phyloP scores from a whole-genome alignment of 1,140 invertebrate species.

The Polypedilum pembai region DNA sequence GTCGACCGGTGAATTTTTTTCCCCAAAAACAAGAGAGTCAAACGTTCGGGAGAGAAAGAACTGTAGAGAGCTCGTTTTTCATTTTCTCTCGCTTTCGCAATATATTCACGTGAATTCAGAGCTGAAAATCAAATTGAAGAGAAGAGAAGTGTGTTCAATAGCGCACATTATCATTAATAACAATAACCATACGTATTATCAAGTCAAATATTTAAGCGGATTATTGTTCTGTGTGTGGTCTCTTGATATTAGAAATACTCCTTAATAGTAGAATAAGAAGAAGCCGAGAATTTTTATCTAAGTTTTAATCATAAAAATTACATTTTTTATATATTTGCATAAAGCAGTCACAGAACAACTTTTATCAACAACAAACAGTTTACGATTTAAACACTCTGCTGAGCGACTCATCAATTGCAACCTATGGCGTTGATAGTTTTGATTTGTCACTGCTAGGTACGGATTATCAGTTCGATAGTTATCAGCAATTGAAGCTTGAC shows the following conservation, averaged over 20 bases:
- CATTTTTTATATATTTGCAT: conserved; percentile 23
- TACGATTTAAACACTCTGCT: background rate
- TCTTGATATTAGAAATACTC: background rate
- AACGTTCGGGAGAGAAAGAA: background rate
- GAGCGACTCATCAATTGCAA: background rate
- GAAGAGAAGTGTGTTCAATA: background rate
- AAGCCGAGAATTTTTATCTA: background rate
- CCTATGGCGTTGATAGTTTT: conserved; percentile 5
- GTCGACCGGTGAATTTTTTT: background rate
- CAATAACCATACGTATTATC: background rate
- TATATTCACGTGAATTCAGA: conserved; percentile 3
- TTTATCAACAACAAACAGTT: conserved; percentile 16
- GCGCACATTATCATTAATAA: no score
- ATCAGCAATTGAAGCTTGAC: background rate
- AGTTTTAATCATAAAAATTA: background rate
- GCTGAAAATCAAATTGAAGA: background rate
- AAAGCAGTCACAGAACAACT: background rate
- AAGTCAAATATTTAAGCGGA: background rate
- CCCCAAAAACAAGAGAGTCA: background rate
- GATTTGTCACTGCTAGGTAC: background rate
- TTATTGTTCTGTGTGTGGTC: background rate
- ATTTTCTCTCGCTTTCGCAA: background rate
- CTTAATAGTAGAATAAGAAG: background rate
- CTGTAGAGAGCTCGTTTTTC: background rate
- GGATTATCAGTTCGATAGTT: conserved; percentile 4